Percentiles rank a stretch among this genome's conserved stretches.
phyloP scores from a whole-genome alignment of 2,797 vertebrate genomes.

The Gambusia yucatana region DNA sequence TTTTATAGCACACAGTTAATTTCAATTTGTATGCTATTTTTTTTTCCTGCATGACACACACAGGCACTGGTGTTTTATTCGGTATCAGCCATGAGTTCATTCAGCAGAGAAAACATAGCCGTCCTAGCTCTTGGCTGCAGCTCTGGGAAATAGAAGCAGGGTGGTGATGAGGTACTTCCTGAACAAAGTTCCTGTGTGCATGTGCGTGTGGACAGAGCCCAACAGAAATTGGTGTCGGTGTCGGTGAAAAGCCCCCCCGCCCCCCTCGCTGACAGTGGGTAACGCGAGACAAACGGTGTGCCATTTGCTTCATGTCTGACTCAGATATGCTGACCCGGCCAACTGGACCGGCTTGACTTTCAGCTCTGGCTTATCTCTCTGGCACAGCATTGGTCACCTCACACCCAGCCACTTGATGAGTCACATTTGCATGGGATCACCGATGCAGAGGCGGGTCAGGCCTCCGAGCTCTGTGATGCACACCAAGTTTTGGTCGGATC shows the following conservation, averaged over 20 bases:
- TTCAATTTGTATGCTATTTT: constrained; percentile 1
- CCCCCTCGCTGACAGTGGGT: constrained; percentile 58
- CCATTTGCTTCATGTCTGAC: constrained; percentile 81
- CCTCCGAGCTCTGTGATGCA: constrained; percentile 18
- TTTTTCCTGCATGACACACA: neutral
- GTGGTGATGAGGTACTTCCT: constrained; percentile 67
- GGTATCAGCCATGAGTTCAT: constrained; percentile 41
- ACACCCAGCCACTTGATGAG: constrained; percentile 79
- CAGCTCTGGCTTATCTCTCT: constrained; percentile 85
- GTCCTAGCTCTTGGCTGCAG: constrained; percentile 31
- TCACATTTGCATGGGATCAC: constrained; percentile 41
- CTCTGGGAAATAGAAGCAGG: constrained; percentile 49
- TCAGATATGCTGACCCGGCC: constrained; percentile 76
- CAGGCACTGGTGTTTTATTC: constrained; percentile 40
- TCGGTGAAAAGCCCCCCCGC: constrained; percentile 63
- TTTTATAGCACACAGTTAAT: neutral
- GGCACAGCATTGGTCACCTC: constrained; percentile 86
- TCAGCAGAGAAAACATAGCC: constrained; percentile 31
- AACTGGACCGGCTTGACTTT: constrained; percentile 83
- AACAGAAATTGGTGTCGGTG: constrained; percentile 67
- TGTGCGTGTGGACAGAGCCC: constrained; percentile 11
- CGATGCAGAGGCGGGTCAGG: constrained; percentile 18
- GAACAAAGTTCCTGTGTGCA: constrained; percentile 37
- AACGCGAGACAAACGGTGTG: constrained; percentile 78
- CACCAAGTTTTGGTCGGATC: constrained; percentile 5